Percentiles rank a stretch among this genome's conserved stretches.
These are phyloP conservation scores for Neodiprion lecontei DNA, from an alignment of 1,140 invertebrate genomes.

Conservation along the genomic window DNA sequence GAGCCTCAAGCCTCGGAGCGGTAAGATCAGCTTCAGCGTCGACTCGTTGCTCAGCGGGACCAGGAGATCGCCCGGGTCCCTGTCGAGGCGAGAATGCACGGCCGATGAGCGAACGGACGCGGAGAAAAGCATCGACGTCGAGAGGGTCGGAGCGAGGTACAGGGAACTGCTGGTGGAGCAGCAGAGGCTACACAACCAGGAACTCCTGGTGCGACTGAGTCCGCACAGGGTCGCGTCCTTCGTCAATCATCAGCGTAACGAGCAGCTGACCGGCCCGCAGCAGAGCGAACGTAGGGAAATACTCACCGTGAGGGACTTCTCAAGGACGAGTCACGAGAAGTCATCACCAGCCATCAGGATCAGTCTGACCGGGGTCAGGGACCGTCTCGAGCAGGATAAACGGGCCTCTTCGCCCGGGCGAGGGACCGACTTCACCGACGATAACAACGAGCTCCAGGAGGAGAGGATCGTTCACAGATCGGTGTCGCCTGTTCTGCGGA, in stretches of 20 bases:
- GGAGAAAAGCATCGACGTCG: constrained; percentile 42
- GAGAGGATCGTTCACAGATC: constrained; percentile 44
- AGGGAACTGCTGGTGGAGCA: constrained; percentile 52
- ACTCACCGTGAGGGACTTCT: constrained; percentile 55
- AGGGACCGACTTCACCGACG: constrained; percentile 23
- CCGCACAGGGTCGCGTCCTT: constrained; percentile 43
- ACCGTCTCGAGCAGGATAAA: constrained; percentile 25
- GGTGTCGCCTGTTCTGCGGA: constrained; percentile 43
- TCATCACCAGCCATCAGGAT: constrained; percentile 46
- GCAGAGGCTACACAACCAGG: constrained; percentile 52
- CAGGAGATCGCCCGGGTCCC: constrained; percentile 43
- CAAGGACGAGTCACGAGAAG: constrained; percentile 47
- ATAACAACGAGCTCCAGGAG: constrained; percentile 31
- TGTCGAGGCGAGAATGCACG: constrained; percentile 32
- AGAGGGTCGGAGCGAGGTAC: constrained; percentile 45
- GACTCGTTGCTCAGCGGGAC: constrained; percentile 57
- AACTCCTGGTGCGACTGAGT: constrained; percentile 50
- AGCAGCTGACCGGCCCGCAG: constrained; percentile 27
- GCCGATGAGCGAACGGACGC: constrained; percentile 24
- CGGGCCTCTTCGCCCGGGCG: constrained; percentile 28
- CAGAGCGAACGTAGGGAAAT: constrained; percentile 42
- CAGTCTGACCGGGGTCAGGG: constrained; percentile 31
- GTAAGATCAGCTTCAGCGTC: constrained; percentile 60
- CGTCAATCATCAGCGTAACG: constrained; percentile 32
- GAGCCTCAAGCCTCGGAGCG: constrained; percentile 54